Evolutionary conservation across 2,113 vertebrate species (phyloP).

Genomic region (Craseonycteris thonglongyai): DNA sequence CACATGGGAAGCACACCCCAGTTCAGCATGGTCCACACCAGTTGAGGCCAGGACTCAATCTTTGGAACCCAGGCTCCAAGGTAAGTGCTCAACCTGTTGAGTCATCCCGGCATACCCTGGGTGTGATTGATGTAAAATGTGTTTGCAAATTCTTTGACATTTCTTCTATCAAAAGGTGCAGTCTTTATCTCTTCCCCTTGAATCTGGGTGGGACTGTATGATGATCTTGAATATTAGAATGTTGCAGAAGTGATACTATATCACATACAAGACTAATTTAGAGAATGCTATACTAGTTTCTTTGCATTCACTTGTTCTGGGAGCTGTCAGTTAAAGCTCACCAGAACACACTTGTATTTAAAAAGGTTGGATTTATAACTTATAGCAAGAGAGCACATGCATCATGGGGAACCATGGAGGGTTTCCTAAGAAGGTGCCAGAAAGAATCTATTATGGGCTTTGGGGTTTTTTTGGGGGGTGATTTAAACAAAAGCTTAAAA

Average conservation of each 20-base stretch:
- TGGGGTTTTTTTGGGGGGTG: neutral
- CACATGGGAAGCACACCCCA: no score
- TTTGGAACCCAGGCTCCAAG: no score
- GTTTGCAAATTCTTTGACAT: neutral
- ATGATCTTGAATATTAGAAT: neutral
- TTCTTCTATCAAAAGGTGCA: neutral
- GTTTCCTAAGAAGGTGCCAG: neutral
- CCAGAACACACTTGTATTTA: neutral
- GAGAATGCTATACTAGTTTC: neutral
- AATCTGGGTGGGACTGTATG: neutral
- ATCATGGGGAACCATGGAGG: neutral
- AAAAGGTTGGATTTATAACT: neutral
- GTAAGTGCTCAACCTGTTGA: no score
- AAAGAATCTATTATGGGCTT: neutral
- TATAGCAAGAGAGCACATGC: neutral
- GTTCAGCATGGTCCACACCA: no score
- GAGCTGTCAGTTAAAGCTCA: neutral
- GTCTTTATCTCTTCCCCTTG: neutral
- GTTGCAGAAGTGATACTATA: neutral
- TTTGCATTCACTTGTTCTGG: neutral
- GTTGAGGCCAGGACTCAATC: no score
- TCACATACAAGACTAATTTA: neutral
- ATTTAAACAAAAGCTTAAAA: neutral
- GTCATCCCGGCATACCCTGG: no score
- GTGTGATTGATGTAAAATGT: neutral